Conservation (phyloP, 2,888 invertebrate genomes). For the Drosophila tripunctata region DNA sequence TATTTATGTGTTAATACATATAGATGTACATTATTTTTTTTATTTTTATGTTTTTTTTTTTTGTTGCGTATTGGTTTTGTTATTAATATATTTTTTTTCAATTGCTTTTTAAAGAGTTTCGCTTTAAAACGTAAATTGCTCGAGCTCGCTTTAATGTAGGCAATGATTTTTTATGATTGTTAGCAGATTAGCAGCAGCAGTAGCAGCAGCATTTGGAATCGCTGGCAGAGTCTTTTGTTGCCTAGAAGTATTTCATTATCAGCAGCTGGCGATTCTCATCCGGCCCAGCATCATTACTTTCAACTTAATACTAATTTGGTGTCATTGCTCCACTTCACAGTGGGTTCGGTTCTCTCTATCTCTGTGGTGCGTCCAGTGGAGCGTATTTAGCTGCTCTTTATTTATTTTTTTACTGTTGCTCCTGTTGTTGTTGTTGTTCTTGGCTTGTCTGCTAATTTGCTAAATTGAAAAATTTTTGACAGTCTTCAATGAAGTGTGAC, state of each 20-base stretch:
- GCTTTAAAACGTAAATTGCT: slow-evolving; percentile 22
- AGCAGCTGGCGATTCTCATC: slow-evolving; percentile 73
- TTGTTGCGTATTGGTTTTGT: slow-evolving; percentile 32
- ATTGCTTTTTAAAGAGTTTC: slow-evolving; percentile 28
- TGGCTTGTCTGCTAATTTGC: slow-evolving; percentile 70
- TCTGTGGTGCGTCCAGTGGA: slow-evolving; percentile 10
- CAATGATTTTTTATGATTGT: slow-evolving; percentile 45
- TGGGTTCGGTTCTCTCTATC: slow-evolving; percentile 17
- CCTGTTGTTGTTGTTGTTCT: no score
- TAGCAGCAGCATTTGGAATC: slow-evolving; percentile 13
- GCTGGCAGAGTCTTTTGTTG: slow-evolving; percentile 21
- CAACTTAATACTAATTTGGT: slow-evolving; percentile 69
- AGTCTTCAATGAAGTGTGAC: slow-evolving; percentile 76
- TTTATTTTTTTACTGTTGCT: slow-evolving; percentile 15
- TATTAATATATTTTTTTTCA: neutral
- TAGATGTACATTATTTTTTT: no score
- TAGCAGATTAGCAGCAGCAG: slow-evolving; percentile 44
- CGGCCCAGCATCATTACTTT: slow-evolving; percentile 72
- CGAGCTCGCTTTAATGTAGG: slow-evolving; percentile 30
- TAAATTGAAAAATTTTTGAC: slow-evolving; percentile 78
- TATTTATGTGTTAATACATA: slow-evolving; percentile 40
- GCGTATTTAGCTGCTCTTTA: slow-evolving; percentile 17
- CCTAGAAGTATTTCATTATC: slow-evolving; percentile 52
- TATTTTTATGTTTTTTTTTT: slow-evolving; percentile 1
- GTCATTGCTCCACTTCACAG: slow-evolving; percentile 34